Evolutionary conservation across 2,113 vertebrate genomes (phyloP), one percentile per base, ranked within the genome.

Genomic region (Megaceryle maxima): DNA sequence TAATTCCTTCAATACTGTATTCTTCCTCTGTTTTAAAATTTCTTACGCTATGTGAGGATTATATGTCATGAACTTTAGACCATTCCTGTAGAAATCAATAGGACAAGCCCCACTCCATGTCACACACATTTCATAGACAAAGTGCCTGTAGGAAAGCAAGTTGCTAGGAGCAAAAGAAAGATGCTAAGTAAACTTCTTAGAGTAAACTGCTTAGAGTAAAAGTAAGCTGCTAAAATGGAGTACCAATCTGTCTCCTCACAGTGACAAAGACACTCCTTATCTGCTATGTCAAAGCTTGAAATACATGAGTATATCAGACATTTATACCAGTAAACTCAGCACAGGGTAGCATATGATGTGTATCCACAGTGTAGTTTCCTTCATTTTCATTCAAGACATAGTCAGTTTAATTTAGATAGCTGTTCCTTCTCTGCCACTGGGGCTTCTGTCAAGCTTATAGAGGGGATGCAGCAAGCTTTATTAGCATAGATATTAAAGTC

Each of bases 401-500:
- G 66, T 96, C 80, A 41, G 37, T 92, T 95, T 96, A 94, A 96
- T 94, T 96, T 95, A 94, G 94, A 85, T 83, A 76, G 43, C 73
- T 77, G 64, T 82, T 63, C 67, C 55, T 87, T 84, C 77, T 94
- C 86, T 87, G 76, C 67, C 92, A 82, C 66, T 70, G 87, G 80
- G 93, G 48, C 53, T 78, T 83, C 25, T 83, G 67, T 93, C 87
- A 90, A 57, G 41, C 37, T 83, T 88, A 72, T 57, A 84, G n/a
- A 69, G 63, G 19, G 83, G 59, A 89, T 60, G 50, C 43, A 83
- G 75, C 6, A 81, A 48, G 43, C 57, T 87, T 80, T 84, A 93
- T 94, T 90, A 97, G 66, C 93, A 94, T 81, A 89, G 92, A 96
- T 95, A 97, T 90, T 94, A 85, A 94, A 94, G 76, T 80, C 55